These are phyloP conservation scores for Anthrax anthrax DNA, from an alignment of 2,888 invertebrate species.

Conservation along the genomic window DNA sequence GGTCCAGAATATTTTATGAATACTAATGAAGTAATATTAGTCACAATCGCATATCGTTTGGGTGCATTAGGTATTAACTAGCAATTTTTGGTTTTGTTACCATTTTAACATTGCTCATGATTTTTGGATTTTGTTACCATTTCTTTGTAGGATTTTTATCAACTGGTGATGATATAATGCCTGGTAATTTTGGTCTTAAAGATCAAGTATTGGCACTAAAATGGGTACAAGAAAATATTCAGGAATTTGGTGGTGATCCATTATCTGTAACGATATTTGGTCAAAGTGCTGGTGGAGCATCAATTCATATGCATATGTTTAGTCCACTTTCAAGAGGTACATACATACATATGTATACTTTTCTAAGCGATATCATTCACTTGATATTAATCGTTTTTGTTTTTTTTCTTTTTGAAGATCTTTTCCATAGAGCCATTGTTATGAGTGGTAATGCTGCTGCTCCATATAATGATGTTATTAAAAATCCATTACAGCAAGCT, in stretches of 20 bases:
- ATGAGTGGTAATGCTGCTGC: slow-evolving; percentile 37
- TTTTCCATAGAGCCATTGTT: slow-evolving; percentile 36
- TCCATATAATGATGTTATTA: slow-evolving; percentile 21
- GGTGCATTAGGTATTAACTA: slow-evolving; percentile 25
- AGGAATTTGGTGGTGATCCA: slow-evolving; percentile 34
- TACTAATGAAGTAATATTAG: slow-evolving; percentile 33
- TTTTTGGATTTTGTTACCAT: too few relatives aligned
- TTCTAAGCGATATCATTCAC: not conserved
- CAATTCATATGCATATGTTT: slow-evolving; percentile 37
- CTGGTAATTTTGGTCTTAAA: slow-evolving; percentile 39
- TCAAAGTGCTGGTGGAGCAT: slow-evolving; percentile 36
- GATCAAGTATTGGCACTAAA: slow-evolving; percentile 36
- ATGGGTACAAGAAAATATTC: slow-evolving; percentile 36
- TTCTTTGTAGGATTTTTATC: slow-evolving; percentile 31
- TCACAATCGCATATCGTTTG: slow-evolving; percentile 36
- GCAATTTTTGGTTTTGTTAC: too few relatives aligned
- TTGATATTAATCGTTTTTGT: not conserved
- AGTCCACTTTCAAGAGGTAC: slow-evolving; percentile 31
- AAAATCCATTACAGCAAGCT: slow-evolving; percentile 24
- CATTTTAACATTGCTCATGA: too few relatives aligned
- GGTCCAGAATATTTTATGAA: slow-evolving; percentile 42
- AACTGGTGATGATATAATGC: slow-evolving; percentile 34
- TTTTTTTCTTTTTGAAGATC: slow-evolving; percentile 12
- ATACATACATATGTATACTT: not conserved
- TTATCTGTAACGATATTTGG: slow-evolving; percentile 36